Base-by-base conservation (phyloP, 2,888 invertebrate genomes). In the Epiblema foenella region DNA sequence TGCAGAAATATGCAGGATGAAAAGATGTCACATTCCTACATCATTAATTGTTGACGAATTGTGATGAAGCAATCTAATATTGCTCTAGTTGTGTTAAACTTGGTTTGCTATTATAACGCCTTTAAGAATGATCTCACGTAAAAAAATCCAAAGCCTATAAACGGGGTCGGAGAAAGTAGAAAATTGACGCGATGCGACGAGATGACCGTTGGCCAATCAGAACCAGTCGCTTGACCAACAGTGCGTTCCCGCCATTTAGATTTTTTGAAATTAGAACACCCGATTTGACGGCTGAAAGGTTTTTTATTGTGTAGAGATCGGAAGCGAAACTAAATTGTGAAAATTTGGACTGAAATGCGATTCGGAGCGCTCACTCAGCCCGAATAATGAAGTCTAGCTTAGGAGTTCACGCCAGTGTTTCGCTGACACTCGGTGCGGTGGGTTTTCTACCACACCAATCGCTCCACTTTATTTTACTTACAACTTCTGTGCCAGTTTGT, bases 151-250 rank as follows among this genome's bases (percentile, higher is more conserved):
- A 77, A 80, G 73, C 78, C 77, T 69, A 76, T 77, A 78, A 90
- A 85, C 83, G 85, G 80, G 92, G 92, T 90, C 91, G 82, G 92
- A 91, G 92, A 92, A 92, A 92, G 92, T 91, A 91, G 87, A 89
- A 90, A 46, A 89, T 85, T 82, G 81, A 80, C 78, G 78, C 83
- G 80, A 79, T 78, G 78, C 83, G 79, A 79, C 77, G 82, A 84
- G 86, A 89, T 85, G 86, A 83, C 85, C 85, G 85, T 85, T 82
- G 82, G 82, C 85, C 86, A 85, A 85, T 82, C 81, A 81, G 81
- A 89, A 90, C 90, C 88, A 88, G 89, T 87, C 80, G 77, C 71
- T 67, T 77, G 74, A 70, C 74, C 76, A 77, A 76, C 54, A 59
- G 64, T 20, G n/a, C 54, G 74, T 78, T 74, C 75, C 73, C 74